Base-by-base conservation (phyloP, 1,140 invertebrate species). In the Solen grandis region DNA sequence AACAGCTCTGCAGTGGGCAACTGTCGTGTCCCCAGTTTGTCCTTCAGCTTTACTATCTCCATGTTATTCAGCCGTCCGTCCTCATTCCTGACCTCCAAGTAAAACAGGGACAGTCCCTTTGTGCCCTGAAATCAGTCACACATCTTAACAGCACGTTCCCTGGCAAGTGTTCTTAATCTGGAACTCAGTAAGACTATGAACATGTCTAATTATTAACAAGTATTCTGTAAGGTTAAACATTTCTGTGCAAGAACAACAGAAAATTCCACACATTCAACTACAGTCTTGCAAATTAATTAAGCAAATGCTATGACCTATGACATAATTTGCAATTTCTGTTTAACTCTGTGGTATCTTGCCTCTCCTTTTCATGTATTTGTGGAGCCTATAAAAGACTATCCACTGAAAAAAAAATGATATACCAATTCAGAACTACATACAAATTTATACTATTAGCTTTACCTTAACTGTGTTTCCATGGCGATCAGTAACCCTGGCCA, bases 1-100 rank as follows among this genome's bases (percentile, higher is more conserved):
- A 94, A 86, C 4, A 95, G 87, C 84, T 95, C 94, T 5, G 94
- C 94, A 4, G 94, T 95, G 22, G 94, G 94, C n/a, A 95, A 82
- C 84, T 95, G 94, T 65, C 92, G 85, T 1, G 94, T 95, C 36
- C 94, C 94, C 13, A 95, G 86, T 88, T 95, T 95, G 81, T 95
- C 92, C 86, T 95, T 95, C 69, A 95, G 83, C 70, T 91, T 92
- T 52, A 94, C 86, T 52, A 94, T 92, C 78, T 94, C 91, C 65
- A 94, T 94, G 62, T 93, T 93, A 83, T 94, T 94, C 41, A 94
- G 86, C 13, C 87, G 76, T 25, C 93, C 92, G 66, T 93, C 85
- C 27, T 90, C 84, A 62, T 87, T 83, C 33, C 89, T 85, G 36
- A 92, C 83, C 86, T 93, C 91, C 46, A 95, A 33, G 78, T 92